These are phyloP conservation scores for Apostichopus japonicus DNA, from an alignment of 35 echinoderm and acorn worm species.

Conservation along the genomic window DNA sequence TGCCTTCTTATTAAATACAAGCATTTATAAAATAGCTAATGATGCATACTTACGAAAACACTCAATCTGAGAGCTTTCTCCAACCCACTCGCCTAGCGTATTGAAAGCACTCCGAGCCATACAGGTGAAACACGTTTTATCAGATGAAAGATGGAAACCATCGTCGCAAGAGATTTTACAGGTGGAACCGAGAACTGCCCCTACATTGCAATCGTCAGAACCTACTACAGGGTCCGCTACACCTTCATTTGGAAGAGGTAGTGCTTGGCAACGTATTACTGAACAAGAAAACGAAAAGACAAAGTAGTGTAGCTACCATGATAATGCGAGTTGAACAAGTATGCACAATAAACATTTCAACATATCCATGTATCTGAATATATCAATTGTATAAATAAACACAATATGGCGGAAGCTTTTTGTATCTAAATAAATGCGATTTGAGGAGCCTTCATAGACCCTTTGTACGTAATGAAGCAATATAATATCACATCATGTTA, in stretches of 20 bases:
- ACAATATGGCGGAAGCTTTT: too few relatives aligned
- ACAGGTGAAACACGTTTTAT: not conserved
- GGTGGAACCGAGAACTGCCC: not conserved
- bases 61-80: not conserved
- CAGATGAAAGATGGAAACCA: not conserved
- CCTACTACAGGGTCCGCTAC: not conserved
- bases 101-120: not conserved
- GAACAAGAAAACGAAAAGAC: not conserved
- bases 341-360: too few relatives aligned
- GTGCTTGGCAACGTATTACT: not conserved
- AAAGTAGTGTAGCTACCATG: too few relatives aligned
- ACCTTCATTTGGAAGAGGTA: not conserved
- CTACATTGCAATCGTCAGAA: not conserved
- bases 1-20: not conserved
- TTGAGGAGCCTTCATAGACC: too few relatives aligned
- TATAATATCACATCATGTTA: too few relatives aligned
- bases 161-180: not conserved
- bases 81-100: not conserved
- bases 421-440: too few relatives aligned
- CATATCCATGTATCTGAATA: too few relatives aligned
- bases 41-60: not conserved
- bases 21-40: not conserved
- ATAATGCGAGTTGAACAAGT: too few relatives aligned
- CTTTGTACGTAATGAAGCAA: too few relatives aligned
- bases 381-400: too few relatives aligned